Evolutionary conservation across 2,888 invertebrate genomes (phyloP).

Genomic region (Ligdia adustata): DNA sequence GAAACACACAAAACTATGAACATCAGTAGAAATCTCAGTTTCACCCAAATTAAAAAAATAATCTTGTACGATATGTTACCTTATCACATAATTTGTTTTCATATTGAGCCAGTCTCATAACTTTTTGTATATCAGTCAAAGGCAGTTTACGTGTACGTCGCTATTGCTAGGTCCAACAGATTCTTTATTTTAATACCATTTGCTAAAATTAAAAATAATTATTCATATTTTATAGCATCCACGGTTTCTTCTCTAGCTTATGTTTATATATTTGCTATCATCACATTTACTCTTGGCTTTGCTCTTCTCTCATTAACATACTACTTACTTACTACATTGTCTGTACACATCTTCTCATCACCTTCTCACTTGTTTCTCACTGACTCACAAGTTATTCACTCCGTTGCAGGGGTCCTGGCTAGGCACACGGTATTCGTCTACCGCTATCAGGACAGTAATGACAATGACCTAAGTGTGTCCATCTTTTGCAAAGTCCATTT

Average conservation of each 20-base stretch:
- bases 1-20: no score
- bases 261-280: not conserved
- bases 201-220: no score
- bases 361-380: conserved; percentile 18
- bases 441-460: conserved; percentile 79
- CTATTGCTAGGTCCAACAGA: no score
- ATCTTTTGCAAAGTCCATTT: conserved; percentile 83
- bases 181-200: no score
- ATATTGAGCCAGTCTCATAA: no score
- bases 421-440: conserved; percentile 80
- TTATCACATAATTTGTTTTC: no score
- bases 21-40: no score
- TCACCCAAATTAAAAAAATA: no score
- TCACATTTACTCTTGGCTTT: not conserved
- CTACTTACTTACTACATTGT: not conserved
- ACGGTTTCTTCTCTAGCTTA: not conserved
- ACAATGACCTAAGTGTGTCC: conserved; percentile 80
- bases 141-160: no score
- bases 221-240: no score
- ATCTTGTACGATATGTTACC: no score
- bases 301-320: not conserved
- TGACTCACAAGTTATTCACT: conserved; percentile 33
- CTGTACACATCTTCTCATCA: not conserved
- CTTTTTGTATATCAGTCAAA: no score
- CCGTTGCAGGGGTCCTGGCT: conserved; percentile 80